Percentiles rank a stretch among this genome's conserved stretches.
phyloP scores from a whole-genome alignment of 2,113 vertebrate species.

The Neodontobutis hainanensis region DNA sequence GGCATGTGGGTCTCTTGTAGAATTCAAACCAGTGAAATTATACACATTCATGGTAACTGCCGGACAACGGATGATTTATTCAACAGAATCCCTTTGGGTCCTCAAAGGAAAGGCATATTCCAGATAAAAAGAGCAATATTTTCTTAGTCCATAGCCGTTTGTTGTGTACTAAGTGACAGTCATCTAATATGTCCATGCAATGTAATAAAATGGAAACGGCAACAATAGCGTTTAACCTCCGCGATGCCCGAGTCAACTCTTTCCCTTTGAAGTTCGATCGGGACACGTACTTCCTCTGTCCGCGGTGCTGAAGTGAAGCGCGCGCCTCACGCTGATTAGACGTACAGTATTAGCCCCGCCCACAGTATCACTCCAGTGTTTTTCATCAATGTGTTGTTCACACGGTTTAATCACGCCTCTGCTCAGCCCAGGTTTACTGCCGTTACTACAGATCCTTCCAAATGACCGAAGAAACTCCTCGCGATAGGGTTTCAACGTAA shows the following conservation, averaged over 20 bases:
- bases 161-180: too few species aligned
- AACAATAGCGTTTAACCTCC: not conserved
- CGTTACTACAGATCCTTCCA: conserved; percentile 34
- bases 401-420: not conserved
- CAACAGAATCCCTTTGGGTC: not conserved
- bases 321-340: not conserved
- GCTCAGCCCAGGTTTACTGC: conserved; percentile 13
- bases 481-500: too few species aligned
- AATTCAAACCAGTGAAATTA: conserved; percentile 61
- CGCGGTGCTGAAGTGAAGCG: conserved; percentile 49
- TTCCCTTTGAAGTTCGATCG: not conserved
- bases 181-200: not conserved
- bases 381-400: too few species aligned
- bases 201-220: not conserved
- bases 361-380: conserved; percentile 1
- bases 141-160: not conserved
- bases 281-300: conserved; percentile 20
- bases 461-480: conserved; percentile 18
- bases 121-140: not conserved
- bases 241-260: not conserved
- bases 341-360: conserved; percentile 22
- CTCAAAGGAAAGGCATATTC: conserved; percentile 3
- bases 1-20: conserved; percentile 34
- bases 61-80: not conserved
- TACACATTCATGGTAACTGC: conserved; percentile 43